Base-by-base conservation (phyloP, 2,797 vertebrate genomes). In the Microhierax caerulescens region DNA sequence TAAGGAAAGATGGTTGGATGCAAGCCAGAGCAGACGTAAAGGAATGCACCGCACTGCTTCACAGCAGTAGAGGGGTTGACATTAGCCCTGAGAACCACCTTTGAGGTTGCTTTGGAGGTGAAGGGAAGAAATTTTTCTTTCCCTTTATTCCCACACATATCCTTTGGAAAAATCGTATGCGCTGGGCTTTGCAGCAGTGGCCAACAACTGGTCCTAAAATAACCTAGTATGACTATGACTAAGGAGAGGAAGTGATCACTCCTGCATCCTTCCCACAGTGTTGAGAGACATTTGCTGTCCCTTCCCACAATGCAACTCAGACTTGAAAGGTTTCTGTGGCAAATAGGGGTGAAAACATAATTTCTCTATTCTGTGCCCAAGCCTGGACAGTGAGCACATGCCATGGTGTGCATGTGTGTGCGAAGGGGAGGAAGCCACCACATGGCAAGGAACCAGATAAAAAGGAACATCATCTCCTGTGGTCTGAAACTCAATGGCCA, bases 141-240 rank as follows among this genome's bases (percentile, higher is more conserved):
- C 23, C 39, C 8, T 85, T 80, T 13, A 11, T 70, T 88, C 47
- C 27, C 15, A 89, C 51, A 34, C 17, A 20, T 20, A 48, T 63
- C 45, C 32, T 56, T 87, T 95, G 19, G 65, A 60, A 69, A 68
- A 64, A 51, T 70, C 39, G 32, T 41, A 8, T 17, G 47, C 7
- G 2, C 24, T 86, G 65, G 36, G 28, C 34, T 82, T 91, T 92
- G 45, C 48, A 92, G 70, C 27, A 69, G 25, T 76, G 65, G 56
- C 51, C 63, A 72, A 41, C 65, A 69, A 34, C 63, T 94, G 76
- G 30, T 90, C 63, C 59, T 94, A 70, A 96, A 95, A 85, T 93
- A 96, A 70, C 24, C 41, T 30, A 32, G 7, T 69, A 32, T 82
- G 41, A 43, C 41, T 18, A 43, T 61, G 91, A 76, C 76, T 90